Evolutionary conservation across 2,888 invertebrate genomes (phyloP), one percentile per base, ranked within the genome.

Genomic region (Monoplex corrugatus): DNA sequence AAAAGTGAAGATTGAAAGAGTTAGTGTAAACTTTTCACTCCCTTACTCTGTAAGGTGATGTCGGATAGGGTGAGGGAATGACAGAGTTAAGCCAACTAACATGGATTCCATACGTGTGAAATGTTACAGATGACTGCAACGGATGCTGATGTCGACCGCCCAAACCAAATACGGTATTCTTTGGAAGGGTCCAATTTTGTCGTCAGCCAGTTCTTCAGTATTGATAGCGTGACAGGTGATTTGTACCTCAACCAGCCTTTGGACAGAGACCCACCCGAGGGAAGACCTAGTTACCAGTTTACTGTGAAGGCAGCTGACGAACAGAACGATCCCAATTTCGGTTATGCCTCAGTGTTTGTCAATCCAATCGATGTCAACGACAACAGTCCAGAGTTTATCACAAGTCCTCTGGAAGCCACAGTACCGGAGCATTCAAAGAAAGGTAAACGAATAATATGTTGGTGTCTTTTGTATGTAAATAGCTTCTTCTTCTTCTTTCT

Each of bases 321-420:
- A 89, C 92, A 91, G 35, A 87, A 88, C 40, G 32, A 86, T 19
- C 92, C 92, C 50, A 90, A 92, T 87, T 97, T 98, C 44, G 98
- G 99, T 90, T 99, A 99, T 96, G 98, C 99, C 91, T 99, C 99
- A 96, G 99, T 99, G 63, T 98, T 99, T 97, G 98, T 99, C 92
- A 98, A 98, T 96, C 97, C 99, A 87, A 98, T 98, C 96, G 99
- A 99, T 96, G 98, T 99, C 96, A 99, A 99, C 97, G 99, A 99
- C 97, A 99, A 99, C 96, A 98, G 98, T 13, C 99, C 99, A 35
- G 98, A 98, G 94, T 99, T 99, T 90, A 92, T 93, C 40, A 89
- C 90, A 23, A 89, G 92, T 3, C 91, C 91, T 1, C 89, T 95
- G 45, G 91, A 91, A 19, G 95, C 95, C 43, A 92, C 98, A 96